Percentiles rank a stretch among this genome's conserved stretches.
phyloP scores from a whole-genome alignment of 2,888 invertebrate species.

The Xestia xanthographa region DNA sequence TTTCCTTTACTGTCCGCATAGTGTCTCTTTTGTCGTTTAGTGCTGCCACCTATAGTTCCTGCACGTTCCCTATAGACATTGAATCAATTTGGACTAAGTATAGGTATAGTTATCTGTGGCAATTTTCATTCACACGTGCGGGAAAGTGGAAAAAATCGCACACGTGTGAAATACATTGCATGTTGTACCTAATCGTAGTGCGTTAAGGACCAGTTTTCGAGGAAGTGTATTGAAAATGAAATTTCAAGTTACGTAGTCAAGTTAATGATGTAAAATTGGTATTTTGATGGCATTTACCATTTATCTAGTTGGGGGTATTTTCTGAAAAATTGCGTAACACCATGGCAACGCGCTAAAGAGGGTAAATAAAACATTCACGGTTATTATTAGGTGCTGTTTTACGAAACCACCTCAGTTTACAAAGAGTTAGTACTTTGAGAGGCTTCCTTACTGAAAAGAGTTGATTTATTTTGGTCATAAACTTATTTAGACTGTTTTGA shows the following conservation, averaged over 20 bases:
- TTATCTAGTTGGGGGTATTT: background rate
- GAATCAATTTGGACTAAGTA: no score
- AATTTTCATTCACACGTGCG: no score
- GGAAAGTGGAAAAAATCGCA: no score
- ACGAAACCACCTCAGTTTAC: slow-evolving; percentile 2
- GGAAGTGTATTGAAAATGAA: no score
- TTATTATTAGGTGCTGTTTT: slow-evolving; percentile 4
- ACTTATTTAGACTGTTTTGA: background rate
- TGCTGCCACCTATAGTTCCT: no score
- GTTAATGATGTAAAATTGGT: background rate
- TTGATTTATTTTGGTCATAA: slow-evolving; percentile 4
- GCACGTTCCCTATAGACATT: no score
- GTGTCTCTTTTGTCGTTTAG: no score
- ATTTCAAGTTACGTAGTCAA: background rate
- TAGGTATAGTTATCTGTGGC: no score
- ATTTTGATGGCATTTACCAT: background rate
- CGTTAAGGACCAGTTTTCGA: no score
- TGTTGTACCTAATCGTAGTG: no score
- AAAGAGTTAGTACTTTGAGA: background rate
- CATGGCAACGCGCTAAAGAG: background rate
- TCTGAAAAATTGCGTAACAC: background rate
- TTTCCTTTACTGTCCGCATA: no score
- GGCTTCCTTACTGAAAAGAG: slow-evolving; percentile 21
- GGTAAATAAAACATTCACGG: background rate
- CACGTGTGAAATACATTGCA: no score